Evolutionary conservation across 2,888 invertebrate genomes (phyloP).

Genomic region (Sphaerophoria taeniata): DNA sequence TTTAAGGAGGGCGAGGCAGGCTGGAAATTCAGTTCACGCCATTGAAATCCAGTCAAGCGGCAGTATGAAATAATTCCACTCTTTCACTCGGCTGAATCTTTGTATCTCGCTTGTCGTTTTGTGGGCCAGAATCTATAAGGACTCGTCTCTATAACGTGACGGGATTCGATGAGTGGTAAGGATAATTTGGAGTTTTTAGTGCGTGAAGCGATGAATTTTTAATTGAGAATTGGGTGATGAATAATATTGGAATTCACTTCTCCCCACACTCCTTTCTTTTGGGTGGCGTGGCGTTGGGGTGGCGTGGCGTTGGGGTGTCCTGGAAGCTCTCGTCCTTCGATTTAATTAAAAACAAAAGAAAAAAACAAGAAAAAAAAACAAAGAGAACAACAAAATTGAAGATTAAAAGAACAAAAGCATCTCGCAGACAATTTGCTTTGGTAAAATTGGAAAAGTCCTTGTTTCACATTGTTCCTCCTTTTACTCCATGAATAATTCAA

Average conservation of each 20-base stretch:
- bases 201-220: constrained; percentile 75
- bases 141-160: constrained; percentile 42
- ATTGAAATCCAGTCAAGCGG: constrained; percentile 71
- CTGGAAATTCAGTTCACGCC: constrained; percentile 71
- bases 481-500: constrained; percentile 69
- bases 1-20: not conserved
- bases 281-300: not conserved
- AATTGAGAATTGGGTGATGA: constrained; percentile 70
- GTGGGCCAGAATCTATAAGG: constrained; percentile 13
- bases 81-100: constrained; percentile 65
- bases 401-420: constrained; percentile 26
- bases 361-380: constrained; percentile 14
- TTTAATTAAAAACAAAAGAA: constrained; percentile 62
- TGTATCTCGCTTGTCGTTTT: not conserved
- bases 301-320: constrained; percentile 4
- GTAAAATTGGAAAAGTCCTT: constrained; percentile 63
- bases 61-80: constrained; percentile 73
- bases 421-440: constrained; percentile 48
- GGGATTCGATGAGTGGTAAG: constrained; percentile 62
- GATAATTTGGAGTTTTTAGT: constrained; percentile 74
- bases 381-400: constrained; percentile 19
- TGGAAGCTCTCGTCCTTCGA: constrained; percentile 30
- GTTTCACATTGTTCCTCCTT: constrained; percentile 54
- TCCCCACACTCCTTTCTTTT: not conserved
- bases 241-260: constrained; percentile 40